These are phyloP conservation scores for Pagetopsis macropterus DNA, from an alignment of 2,797 vertebrate genomes.

Conservation along the genomic window DNA sequence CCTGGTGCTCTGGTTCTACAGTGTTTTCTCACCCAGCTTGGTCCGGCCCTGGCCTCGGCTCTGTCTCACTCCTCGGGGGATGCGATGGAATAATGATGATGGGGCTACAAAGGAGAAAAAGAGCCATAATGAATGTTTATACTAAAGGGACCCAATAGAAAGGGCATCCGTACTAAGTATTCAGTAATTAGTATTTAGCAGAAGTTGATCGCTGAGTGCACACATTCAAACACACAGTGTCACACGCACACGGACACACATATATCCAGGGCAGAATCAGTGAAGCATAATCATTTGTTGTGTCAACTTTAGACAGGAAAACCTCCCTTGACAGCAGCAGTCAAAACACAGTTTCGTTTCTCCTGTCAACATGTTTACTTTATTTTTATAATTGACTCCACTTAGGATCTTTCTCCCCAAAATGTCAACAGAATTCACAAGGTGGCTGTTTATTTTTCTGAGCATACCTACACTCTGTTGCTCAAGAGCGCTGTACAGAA, in stretches of 20 bases:
- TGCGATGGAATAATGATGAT: conserved; percentile 85
- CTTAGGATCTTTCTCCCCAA: conserved; percentile 59
- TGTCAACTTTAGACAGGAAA: conserved; percentile 75
- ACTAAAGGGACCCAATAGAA: conserved; percentile 88
- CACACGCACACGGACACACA: conserved; percentile 35
- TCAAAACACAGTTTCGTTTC: conserved; percentile 78
- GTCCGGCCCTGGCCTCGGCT: conserved; percentile 75
- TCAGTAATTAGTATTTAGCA: conserved; percentile 87
- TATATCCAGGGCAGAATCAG: conserved; percentile 63
- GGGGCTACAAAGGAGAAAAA: conserved; percentile 83
- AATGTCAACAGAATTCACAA: conserved; percentile 72
- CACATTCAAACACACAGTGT: conserved; percentile 55
- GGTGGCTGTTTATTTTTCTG: conserved; percentile 52
- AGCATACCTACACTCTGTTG: conserved; percentile 48
- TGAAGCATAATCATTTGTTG: conserved; percentile 72
- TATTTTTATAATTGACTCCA: conserved; percentile 76
- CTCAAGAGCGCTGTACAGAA: conserved; percentile 38
- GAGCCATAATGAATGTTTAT: conserved; percentile 88
- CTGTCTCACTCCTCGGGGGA: conserved; percentile 79
- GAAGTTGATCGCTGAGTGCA: conserved; percentile 80
- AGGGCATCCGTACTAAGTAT: conserved; percentile 87
- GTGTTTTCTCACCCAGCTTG: conserved; percentile 74
- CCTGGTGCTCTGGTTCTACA: conserved; percentile 81
- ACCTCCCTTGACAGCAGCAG: conserved; percentile 74
- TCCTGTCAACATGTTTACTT: conserved; percentile 81